Conservation (phyloP, 2,888 invertebrate species). For the Sphaeridia pumilis region DNA sequence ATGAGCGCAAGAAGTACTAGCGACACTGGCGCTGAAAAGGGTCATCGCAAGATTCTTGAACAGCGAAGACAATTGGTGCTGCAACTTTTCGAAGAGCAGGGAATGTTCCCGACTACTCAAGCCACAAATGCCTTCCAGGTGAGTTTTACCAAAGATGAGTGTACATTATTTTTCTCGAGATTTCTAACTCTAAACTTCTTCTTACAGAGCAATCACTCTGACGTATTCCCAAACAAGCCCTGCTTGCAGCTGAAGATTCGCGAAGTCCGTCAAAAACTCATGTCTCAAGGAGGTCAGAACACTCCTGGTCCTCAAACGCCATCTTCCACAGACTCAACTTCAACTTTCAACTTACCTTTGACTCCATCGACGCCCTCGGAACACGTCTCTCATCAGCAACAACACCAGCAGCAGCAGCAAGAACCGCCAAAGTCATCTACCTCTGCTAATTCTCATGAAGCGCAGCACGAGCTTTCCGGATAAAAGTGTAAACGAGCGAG, state of each 20-base stretch:
- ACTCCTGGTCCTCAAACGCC: constrained; percentile 28
- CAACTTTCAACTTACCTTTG: constrained; percentile 31
- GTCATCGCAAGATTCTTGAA: constrained; percentile 79
- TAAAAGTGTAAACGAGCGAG: too few species aligned
- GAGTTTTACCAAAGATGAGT: constrained; percentile 14
- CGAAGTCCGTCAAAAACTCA: constrained; percentile 90
- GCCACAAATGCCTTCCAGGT: constrained; percentile 75
- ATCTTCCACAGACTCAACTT: constrained; percentile 20
- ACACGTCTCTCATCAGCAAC: constrained; percentile 3
- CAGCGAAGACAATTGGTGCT: constrained; percentile 85
- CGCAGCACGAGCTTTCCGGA: constrained; percentile 12
- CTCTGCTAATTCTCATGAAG: neutral
- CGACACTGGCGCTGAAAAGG: constrained; percentile 48
- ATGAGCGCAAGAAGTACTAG: constrained; percentile 43
- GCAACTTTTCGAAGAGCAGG: constrained; percentile 83
- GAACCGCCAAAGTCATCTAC: constrained; percentile 7
- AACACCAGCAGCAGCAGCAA: constrained; percentile 1
- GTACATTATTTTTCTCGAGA: neutral
- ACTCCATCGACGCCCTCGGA: constrained; percentile 32
- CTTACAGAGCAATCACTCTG: constrained; percentile 65
- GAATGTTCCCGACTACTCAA: constrained; percentile 81
- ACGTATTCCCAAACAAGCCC: constrained; percentile 85
- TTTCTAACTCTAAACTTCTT: neutral
- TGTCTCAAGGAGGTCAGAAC: constrained; percentile 42
- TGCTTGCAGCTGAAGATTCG: constrained; percentile 93